A percentile compares a stretch with the other conserved stretches of the same genome.
phyloP scores from a whole-genome alignment of 2,113 vertebrate genomes.

The Bufo bufo region DNA sequence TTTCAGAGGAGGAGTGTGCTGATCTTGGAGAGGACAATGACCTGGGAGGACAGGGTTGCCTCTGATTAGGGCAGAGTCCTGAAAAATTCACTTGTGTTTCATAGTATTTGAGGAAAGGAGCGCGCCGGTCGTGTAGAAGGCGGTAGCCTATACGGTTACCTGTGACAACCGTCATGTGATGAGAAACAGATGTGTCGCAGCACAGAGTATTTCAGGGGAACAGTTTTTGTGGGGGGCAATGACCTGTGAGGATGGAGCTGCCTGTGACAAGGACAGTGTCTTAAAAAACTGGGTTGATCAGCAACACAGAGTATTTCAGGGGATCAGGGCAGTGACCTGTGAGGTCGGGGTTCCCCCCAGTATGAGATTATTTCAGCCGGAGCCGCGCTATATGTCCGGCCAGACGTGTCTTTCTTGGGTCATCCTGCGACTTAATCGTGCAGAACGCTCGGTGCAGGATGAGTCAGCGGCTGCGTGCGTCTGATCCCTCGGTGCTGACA shows the following conservation, averaged over 20 bases:
- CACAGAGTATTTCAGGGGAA: neutral
- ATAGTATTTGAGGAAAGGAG: neutral
- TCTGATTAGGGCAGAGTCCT: neutral
- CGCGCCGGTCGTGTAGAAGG: neutral
- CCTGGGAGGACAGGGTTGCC: neutral
- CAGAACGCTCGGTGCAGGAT: neutral
- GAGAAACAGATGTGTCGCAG: neutral
- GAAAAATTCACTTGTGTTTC: too few species aligned
- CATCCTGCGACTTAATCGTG: neutral
- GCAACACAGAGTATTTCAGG: neutral
- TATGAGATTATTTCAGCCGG: neutral
- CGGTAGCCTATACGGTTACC: neutral
- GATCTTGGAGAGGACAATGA: neutral
- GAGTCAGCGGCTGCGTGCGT: neutral
- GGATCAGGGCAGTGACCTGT: neutral
- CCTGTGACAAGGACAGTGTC: neutral
- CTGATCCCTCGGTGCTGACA: neutral
- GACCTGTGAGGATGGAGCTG: neutral
- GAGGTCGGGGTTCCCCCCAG: neutral
- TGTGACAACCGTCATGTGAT: neutral
- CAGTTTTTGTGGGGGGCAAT: neutral
- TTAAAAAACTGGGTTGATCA: neutral
- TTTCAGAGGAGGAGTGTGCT: neutral
- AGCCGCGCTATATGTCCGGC: neutral
- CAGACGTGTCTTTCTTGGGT: neutral